These are phyloP conservation scores for Callitettix versicolor DNA, from an alignment of 1,140 invertebrate species.

Conservation along the genomic window DNA sequence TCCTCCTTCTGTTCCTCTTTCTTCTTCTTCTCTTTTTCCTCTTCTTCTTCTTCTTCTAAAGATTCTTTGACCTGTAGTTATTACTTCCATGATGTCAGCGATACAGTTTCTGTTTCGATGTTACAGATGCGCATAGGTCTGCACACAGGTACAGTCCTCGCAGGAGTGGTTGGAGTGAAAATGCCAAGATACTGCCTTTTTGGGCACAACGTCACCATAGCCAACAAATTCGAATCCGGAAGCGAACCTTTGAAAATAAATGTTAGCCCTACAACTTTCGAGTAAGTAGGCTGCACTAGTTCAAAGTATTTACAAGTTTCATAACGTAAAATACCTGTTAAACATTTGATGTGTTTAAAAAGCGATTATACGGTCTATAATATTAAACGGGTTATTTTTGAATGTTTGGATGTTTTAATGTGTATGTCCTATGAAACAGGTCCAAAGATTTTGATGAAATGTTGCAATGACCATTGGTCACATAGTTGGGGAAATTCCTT, in stretches of 20 bases:
- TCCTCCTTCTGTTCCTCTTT: too few species aligned
- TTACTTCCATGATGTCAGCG: too few species aligned
- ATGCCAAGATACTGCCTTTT: slow-evolving; percentile 87
- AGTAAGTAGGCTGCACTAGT: slow-evolving; percentile 68
- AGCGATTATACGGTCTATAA: neutral
- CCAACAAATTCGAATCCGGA: slow-evolving; percentile 89
- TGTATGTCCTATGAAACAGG: neutral
- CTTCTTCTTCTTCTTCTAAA: too few species aligned
- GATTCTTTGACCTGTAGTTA: too few species aligned
- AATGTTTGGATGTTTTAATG: neutral
- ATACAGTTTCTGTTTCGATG: neutral
- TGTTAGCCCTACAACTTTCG: slow-evolving; percentile 82
- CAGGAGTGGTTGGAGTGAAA: slow-evolving; percentile 82
- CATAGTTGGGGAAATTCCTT: too few species aligned
- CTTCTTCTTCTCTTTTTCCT: too few species aligned
- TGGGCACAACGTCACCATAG: slow-evolving; percentile 84
- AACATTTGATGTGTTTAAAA: neutral
- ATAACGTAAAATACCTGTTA: neutral
- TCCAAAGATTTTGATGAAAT: neutral
- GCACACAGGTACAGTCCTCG: slow-evolving; percentile 79
- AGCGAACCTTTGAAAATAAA: slow-evolving; percentile 84
- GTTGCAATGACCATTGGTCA: neutral
- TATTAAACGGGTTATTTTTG: neutral
- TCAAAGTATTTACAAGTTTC: neutral
- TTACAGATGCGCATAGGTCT: slow-evolving; percentile 87